A percentile compares a stretch with the other conserved stretches of the same genome.
These are phyloP conservation scores for Neomicropteryx cornuta DNA, from an alignment of 1,140 invertebrate species.

Conservation along the genomic window DNA sequence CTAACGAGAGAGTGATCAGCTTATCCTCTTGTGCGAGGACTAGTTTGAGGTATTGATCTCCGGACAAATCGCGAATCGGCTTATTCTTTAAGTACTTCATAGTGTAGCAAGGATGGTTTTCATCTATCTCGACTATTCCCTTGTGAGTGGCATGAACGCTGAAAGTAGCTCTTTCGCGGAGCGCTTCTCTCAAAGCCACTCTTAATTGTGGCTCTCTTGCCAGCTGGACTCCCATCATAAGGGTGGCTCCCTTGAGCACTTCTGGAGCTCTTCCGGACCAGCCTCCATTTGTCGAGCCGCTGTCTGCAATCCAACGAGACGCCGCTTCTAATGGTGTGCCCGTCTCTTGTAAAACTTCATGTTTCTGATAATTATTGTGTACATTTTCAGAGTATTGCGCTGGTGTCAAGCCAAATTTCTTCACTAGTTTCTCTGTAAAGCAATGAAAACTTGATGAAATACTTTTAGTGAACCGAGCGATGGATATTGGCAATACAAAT, in stretches of 20 bases:
- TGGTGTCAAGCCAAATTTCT: conserved; percentile 89
- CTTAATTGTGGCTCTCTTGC: conserved; percentile 84
- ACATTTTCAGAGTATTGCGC: conserved; percentile 96
- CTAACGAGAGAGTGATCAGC: conserved; percentile 60
- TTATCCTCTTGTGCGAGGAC: conserved; percentile 80
- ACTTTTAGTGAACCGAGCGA: too few relatives aligned
- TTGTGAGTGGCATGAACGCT: conserved; percentile 78
- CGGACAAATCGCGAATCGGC: conserved; percentile 79
- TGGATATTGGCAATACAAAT: conserved; percentile 3
- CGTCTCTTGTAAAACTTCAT: conserved; percentile 89
- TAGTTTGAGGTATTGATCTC: conserved; percentile 84
- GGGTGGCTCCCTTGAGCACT: conserved; percentile 76
- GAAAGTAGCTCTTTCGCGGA: conserved; percentile 82
- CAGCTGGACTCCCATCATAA: conserved; percentile 91
- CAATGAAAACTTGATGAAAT: not conserved
- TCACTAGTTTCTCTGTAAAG: conserved; percentile 59
- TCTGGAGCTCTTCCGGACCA: conserved; percentile 48
- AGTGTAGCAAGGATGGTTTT: conserved; percentile 76
- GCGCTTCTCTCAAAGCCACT: conserved; percentile 77
- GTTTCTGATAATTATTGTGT: conserved; percentile 91
- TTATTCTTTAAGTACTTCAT: conserved; percentile 95
- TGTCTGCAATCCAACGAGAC: conserved; percentile 24
- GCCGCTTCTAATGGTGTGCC: conserved; percentile 72
- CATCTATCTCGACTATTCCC: conserved; percentile 88
- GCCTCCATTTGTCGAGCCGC: too few relatives aligned